phyloP scores from a whole-genome alignment of 2,888 invertebrate species.

The Anticlea derivata region DNA sequence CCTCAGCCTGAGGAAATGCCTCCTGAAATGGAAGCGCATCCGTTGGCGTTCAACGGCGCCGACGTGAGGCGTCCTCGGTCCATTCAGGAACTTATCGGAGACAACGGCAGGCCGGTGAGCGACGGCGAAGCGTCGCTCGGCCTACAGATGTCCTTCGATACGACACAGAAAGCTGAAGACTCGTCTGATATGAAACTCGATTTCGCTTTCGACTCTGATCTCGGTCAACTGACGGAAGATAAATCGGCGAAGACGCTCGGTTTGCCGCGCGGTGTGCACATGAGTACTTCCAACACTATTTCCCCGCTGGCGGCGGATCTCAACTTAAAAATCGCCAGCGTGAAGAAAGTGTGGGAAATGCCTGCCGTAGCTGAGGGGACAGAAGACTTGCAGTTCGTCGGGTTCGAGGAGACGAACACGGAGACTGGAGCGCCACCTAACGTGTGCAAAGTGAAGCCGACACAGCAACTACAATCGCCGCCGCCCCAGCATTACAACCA shows the following conservation, averaged over 20 bases:
- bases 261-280: slow-evolving; percentile 84
- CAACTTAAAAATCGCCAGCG: slow-evolving; percentile 96
- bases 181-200: slow-evolving; percentile 95
- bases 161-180: slow-evolving; percentile 86
- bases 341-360: slow-evolving; percentile 95
- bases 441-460: slow-evolving; percentile 93
- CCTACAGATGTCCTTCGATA: slow-evolving; percentile 87
- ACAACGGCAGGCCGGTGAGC: slow-evolving; percentile 58
- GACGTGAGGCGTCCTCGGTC: slow-evolving; percentile 70
- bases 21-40: slow-evolving; percentile 76
- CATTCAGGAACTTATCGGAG: slow-evolving; percentile 76
- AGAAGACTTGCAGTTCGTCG: slow-evolving; percentile 77
- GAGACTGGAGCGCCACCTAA: slow-evolving; percentile 85
- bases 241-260: slow-evolving; percentile 82
- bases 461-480: slow-evolving; percentile 90
- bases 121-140: slow-evolving; percentile 77
- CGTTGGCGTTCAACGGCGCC: slow-evolving; percentile 71
- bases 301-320: slow-evolving; percentile 94
- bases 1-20: slow-evolving; percentile 76
- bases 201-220: slow-evolving; percentile 94
- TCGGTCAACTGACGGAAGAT: slow-evolving; percentile 89
- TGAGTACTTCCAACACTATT: slow-evolving; percentile 88
- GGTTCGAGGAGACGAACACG: slow-evolving; percentile 70
- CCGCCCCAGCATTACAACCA: slow-evolving; percentile 87
- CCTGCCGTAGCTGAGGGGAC: slow-evolving; percentile 86